These are phyloP conservation scores for Paramormyrops hopkinsi DNA, from an alignment of 2,797 vertebrate genomes.

Conservation along the genomic window DNA sequence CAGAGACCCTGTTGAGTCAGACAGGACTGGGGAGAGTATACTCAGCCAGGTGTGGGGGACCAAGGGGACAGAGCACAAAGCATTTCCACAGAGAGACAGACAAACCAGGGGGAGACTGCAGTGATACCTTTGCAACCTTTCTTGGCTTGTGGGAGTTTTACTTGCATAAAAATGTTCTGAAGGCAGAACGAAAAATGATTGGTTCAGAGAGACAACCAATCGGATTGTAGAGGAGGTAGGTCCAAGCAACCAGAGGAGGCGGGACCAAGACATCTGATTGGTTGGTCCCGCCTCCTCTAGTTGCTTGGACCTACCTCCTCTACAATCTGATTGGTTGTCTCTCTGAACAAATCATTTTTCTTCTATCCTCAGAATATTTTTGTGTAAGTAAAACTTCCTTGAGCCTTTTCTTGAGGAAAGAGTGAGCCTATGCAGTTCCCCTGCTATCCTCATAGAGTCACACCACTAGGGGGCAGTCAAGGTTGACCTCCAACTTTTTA, in stretches of 20 bases:
- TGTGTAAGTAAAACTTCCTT: neutral
- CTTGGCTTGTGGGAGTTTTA: neutral
- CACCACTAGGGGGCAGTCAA: neutral
- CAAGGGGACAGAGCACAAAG: neutral
- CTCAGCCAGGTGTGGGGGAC: neutral
- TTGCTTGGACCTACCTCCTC: neutral
- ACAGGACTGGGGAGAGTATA: neutral
- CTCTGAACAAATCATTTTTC: neutral
- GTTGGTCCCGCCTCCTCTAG: neutral
- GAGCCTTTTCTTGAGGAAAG: neutral
- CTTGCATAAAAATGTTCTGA: neutral
- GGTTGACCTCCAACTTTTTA: neutral
- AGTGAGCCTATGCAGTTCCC: neutral
- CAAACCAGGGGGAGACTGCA: neutral
- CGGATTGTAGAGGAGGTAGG: neutral
- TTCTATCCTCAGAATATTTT: neutral
- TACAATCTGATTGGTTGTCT: neutral
- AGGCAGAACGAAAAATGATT: neutral
- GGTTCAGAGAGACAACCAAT: neutral
- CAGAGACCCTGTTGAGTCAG: neutral
- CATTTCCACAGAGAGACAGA: neutral
- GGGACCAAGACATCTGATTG: neutral
- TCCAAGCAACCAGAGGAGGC: neutral
- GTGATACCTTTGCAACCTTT: neutral
- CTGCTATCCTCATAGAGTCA: neutral